Evolutionary conservation across 1,140 invertebrate species (phyloP).

Genomic region (Zaprionus taronus): DNA sequence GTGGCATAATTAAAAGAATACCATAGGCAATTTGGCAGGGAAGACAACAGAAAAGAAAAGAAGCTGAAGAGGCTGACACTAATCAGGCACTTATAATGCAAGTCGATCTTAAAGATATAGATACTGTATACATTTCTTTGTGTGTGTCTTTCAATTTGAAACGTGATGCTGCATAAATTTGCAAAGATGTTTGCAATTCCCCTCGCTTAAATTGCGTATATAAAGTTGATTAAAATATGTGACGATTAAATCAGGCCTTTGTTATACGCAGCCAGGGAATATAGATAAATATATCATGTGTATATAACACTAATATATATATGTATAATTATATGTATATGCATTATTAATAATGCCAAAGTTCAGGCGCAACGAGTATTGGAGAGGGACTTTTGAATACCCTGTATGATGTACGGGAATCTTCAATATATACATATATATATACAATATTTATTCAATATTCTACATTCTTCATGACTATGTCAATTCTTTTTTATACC

Average conservation of each 20-base stretch:
- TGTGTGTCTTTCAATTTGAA: neutral
- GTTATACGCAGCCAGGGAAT: neutral
- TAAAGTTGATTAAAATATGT: slow-evolving; percentile 17
- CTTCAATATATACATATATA: no score
- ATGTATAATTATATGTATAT: neutral
- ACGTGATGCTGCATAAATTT: slow-evolving; percentile 34
- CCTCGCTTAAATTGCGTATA: neutral
- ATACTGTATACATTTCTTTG: neutral
- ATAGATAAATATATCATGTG: neutral
- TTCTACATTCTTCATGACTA: no score
- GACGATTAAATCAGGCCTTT: slow-evolving; percentile 8
- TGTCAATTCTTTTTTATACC: no score
- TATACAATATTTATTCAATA: no score
- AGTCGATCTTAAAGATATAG: neutral
- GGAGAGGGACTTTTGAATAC: neutral
- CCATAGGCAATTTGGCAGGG: slow-evolving; percentile 4
- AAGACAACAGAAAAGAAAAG: neutral
- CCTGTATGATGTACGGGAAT: neutral
- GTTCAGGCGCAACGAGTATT: neutral
- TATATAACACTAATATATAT: neutral
- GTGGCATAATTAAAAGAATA: slow-evolving; percentile 12
- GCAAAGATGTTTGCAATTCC: slow-evolving; percentile 5
- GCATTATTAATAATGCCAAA: slow-evolving; percentile 28
- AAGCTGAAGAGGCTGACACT: neutral
- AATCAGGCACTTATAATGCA: slow-evolving; percentile 10